phyloP scores from a whole-genome alignment of 2,113 vertebrate species.

The Hippopotamus amphibius region DNA sequence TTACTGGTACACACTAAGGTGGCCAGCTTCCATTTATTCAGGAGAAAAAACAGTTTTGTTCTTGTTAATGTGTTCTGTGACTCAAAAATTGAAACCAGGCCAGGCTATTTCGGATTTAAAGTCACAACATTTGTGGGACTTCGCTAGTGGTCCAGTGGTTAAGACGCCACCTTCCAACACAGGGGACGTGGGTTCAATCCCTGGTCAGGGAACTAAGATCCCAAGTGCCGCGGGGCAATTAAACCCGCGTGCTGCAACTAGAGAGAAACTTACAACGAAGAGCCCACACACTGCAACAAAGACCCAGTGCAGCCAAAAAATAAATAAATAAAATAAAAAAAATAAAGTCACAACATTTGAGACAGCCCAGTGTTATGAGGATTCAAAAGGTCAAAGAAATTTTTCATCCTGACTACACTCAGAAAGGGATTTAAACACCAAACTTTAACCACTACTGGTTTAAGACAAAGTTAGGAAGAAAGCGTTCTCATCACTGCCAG shows the following conservation, averaged over 20 bases:
- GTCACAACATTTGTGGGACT: neutral
- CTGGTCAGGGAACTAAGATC: too few species aligned
- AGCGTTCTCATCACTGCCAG: neutral
- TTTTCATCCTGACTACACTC: neutral
- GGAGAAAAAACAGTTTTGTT: neutral
- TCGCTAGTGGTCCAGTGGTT: too few species aligned
- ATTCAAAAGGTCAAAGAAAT: conserved; percentile 41
- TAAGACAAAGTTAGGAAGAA: neutral
- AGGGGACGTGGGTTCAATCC: too few species aligned
- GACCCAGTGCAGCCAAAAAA: too few species aligned
- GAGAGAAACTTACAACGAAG: too few species aligned
- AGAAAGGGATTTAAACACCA: neutral
- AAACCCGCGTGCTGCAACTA: too few species aligned
- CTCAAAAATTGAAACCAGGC: conserved; percentile 53
- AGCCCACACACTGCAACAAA: too few species aligned
- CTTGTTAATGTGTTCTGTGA: conserved; percentile 19
- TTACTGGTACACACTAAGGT: neutral
- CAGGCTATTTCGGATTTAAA: conserved; percentile 43
- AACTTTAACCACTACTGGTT: neutral
- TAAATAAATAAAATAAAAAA: too few species aligned
- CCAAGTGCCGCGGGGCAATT: too few species aligned
- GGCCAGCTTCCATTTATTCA: neutral
- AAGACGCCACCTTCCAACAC: too few species aligned
- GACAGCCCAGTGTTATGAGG: neutral
- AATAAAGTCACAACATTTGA: neutral